Percentiles rank a stretch among this genome's conserved stretches.
Evolutionary conservation across 2,113 vertebrate species (phyloP).

Genomic region (Scalopus aquaticus): DNA sequence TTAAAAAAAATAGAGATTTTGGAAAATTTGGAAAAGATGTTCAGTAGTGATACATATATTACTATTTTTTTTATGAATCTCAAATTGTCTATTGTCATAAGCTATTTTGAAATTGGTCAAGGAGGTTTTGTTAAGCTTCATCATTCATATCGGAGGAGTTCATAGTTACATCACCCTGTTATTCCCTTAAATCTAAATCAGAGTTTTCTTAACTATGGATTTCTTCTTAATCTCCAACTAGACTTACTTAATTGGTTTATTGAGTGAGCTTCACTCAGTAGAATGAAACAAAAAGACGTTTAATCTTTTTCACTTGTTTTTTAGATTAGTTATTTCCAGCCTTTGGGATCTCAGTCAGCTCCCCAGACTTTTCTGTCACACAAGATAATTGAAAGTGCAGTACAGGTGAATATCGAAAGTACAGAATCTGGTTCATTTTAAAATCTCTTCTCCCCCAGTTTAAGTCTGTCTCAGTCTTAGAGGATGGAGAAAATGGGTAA

Average conservation of each 20-base stretch:
- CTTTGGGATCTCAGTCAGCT: background rate
- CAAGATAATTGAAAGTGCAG: constrained; percentile 10
- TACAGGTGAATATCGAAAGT: background rate
- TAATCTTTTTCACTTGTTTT: background rate
- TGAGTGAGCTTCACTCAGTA: constrained; percentile 7
- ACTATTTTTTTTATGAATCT: constrained; percentile 3
- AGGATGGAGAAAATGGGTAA: background rate
- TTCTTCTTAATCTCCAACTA: background rate
- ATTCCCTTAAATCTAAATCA: background rate
- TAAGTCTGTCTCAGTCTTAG: background rate
- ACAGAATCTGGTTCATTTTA: background rate
- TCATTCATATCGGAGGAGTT: background rate
- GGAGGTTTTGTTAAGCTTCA: background rate
- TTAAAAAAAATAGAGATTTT: background rate
- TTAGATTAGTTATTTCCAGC: constrained; percentile 11
- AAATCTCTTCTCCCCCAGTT: background rate
- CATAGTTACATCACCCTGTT: background rate
- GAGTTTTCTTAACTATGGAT: background rate
- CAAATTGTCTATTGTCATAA: background rate
- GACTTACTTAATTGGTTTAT: constrained; percentile 34
- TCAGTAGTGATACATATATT: background rate
- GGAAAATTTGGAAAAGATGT: background rate
- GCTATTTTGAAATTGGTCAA: background rate
- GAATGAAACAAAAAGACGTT: background rate
- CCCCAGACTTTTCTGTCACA: background rate